These are phyloP conservation scores for Crotalus helleri DNA, from an alignment of 2,113 vertebrate genomes.

Conservation along the genomic window DNA sequence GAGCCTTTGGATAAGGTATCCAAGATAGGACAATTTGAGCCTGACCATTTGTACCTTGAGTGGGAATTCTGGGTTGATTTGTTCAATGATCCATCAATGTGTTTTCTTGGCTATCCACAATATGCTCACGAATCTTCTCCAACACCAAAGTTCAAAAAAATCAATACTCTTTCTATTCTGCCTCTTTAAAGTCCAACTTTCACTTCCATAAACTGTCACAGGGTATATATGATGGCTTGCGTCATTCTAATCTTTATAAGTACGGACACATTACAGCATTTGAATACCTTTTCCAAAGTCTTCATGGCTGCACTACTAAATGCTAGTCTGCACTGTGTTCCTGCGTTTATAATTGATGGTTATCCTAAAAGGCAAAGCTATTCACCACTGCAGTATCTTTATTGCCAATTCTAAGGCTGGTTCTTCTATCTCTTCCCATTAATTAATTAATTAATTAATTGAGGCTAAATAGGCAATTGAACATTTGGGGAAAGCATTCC, in stretches of 20 bases:
- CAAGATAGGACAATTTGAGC: neutral
- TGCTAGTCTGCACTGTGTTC: neutral
- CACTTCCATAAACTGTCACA: neutral
- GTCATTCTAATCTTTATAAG: neutral
- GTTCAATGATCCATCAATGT: neutral
- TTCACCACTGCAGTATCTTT: neutral
- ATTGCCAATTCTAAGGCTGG: neutral
- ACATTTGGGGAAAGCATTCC: neutral
- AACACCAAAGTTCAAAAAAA: neutral
- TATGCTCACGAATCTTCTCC: neutral
- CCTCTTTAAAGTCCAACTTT: neutral
- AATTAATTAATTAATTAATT: neutral
- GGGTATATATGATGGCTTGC: neutral
- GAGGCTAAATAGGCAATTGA: constrained; percentile 6
- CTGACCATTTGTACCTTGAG: neutral
- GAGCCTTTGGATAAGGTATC: neutral
- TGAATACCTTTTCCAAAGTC: neutral
- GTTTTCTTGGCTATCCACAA: neutral
- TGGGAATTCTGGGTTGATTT: neutral
- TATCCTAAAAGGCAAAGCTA: neutral
- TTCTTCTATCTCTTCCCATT: neutral
- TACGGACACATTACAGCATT: neutral
- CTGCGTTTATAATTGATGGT: neutral
- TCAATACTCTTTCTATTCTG: neutral
- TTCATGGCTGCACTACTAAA: neutral